Percentiles rank a stretch among this genome's conserved stretches.
Conservation (phyloP, 2,888 invertebrate species). For the Mimachlamys varia region DNA sequence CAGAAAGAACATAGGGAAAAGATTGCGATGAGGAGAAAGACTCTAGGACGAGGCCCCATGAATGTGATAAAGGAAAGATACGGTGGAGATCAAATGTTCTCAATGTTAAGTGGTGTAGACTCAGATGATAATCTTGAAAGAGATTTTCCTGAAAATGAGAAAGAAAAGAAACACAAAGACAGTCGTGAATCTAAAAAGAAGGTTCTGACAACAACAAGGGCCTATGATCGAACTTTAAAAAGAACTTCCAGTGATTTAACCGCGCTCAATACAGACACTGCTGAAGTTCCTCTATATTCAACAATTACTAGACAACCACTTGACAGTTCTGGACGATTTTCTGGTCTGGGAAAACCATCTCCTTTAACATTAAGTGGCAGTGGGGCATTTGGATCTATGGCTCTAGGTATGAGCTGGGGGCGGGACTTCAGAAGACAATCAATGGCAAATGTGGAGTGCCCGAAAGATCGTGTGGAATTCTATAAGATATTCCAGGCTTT, state of each 20-base stretch:
- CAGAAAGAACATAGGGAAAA: conserved; percentile 62
- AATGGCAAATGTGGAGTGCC: conserved; percentile 62
- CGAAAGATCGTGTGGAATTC: conserved; percentile 74
- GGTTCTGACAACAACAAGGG: conserved; percentile 62
- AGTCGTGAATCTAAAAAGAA: conserved; percentile 68
- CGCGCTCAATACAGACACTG: conserved; percentile 53
- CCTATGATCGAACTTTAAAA: conserved; percentile 67
- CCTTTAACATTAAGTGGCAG: conserved; percentile 45
- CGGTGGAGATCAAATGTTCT: conserved; percentile 64
- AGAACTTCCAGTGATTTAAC: conserved; percentile 65
- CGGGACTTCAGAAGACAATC: conserved; percentile 51
- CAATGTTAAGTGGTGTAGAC: conserved; percentile 69
- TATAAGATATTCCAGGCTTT: conserved; percentile 87
- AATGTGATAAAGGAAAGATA: conserved; percentile 72
- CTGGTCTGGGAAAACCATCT: conserved; percentile 39
- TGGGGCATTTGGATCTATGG: conserved; percentile 38
- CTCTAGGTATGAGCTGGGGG: conserved; percentile 30
- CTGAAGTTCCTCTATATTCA: conserved; percentile 63
- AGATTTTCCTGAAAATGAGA: conserved; percentile 61
- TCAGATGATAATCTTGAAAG: conserved; percentile 73
- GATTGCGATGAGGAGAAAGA: conserved; percentile 54
- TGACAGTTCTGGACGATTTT: conserved; percentile 68
- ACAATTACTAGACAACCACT: conserved; percentile 60
- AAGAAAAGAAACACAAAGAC: conserved; percentile 67
- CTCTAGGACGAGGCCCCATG: conserved; percentile 55